Percentiles rank a stretch among this genome's conserved stretches.
These are phyloP conservation scores for Synanthedon andrenaeformis DNA, from an alignment of 2,888 invertebrate species.

Conservation along the genomic window DNA sequence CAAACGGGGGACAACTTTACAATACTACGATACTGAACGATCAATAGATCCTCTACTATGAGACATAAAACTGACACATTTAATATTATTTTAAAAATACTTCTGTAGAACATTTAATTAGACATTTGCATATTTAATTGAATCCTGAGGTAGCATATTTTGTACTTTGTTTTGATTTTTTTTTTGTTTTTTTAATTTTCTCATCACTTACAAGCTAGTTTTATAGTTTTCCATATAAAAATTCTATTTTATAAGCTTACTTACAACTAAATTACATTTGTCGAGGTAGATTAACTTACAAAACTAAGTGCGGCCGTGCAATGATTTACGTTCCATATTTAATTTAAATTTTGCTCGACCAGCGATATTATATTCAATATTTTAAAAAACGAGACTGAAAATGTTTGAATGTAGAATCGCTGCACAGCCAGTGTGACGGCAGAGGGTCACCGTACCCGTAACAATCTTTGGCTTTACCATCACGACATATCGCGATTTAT, in stretches of 20 bases:
- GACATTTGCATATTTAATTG: conserved; percentile 39
- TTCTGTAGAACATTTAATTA: conserved; percentile 30
- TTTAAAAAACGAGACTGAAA: conserved; percentile 7
- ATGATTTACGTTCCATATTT: conserved; percentile 25
- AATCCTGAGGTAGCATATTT: conserved; percentile 70
- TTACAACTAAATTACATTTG: conserved; percentile 56
- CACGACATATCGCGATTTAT: conserved; percentile 67
- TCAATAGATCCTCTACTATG: conserved; percentile 6
- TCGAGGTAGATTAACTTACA: conserved; percentile 69
- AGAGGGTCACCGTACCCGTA: conserved; percentile 71
- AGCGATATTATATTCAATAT: conserved; percentile 4
- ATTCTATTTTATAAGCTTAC: conserved; percentile 61
- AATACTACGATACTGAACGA: conserved; percentile 10
- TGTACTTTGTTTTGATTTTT: conserved; percentile 66
- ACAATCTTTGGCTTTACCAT: conserved; percentile 71
- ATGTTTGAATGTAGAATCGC: conserved; percentile 16
- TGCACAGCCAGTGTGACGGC: conserved; percentile 61
- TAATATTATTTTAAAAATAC: conserved; percentile 20
- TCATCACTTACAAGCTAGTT: conserved; percentile 47
- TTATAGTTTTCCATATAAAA: conserved; percentile 65
- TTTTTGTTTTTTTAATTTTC: conserved; percentile 36
- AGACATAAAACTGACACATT: conserved; percentile 17
- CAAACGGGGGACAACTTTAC: conserved; percentile 27
- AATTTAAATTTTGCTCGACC: conserved; percentile 7
- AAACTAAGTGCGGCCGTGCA: conserved; percentile 39